phyloP scores from a whole-genome alignment of 2,888 invertebrate species.

The Carcina quercana region DNA sequence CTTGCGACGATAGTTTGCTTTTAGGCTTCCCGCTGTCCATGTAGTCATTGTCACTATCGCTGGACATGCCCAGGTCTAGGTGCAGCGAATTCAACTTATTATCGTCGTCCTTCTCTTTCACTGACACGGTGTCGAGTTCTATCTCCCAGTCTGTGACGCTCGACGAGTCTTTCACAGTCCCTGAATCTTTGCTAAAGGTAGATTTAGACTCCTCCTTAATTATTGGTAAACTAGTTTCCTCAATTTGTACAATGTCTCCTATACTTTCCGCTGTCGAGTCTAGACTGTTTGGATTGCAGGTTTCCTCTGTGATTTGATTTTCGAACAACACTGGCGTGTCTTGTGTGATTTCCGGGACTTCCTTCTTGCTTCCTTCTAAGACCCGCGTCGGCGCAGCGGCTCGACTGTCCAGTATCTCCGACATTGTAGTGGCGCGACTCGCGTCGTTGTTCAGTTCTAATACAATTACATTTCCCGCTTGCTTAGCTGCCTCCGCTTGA shows the following conservation, averaged over 20 bases:
- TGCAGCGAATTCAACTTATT: constrained; percentile 64
- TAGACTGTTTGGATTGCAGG: constrained; percentile 56
- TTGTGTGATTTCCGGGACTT: constrained; percentile 58
- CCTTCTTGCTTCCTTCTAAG: constrained; percentile 33
- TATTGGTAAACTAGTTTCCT: constrained; percentile 35
- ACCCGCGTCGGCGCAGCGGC: constrained; percentile 25
- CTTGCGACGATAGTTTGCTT: constrained; percentile 42
- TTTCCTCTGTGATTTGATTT: constrained; percentile 48
- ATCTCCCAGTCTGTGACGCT: constrained; percentile 76
- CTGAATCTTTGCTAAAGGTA: constrained; percentile 39
- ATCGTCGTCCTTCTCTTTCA: constrained; percentile 57
- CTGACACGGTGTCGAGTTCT: constrained; percentile 72
- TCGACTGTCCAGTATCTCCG: constrained; percentile 61
- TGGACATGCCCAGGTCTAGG: constrained; percentile 67
- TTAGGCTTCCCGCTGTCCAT: constrained; percentile 46
- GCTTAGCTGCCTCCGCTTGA: constrained; percentile 45
- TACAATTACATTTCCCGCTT: constrained; percentile 61
- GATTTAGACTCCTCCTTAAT: constrained; percentile 43
- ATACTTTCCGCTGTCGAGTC: constrained; percentile 57
- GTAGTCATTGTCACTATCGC: constrained; percentile 64
- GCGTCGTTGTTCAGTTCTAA: constrained; percentile 63
- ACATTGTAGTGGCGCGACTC: constrained; percentile 61
- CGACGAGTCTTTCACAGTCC: constrained; percentile 51
- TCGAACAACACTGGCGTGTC: constrained; percentile 74
- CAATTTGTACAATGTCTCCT: constrained; percentile 47